Conservation (phyloP, 2,797 vertebrate species). For the Siniperca scherzeri region DNA sequence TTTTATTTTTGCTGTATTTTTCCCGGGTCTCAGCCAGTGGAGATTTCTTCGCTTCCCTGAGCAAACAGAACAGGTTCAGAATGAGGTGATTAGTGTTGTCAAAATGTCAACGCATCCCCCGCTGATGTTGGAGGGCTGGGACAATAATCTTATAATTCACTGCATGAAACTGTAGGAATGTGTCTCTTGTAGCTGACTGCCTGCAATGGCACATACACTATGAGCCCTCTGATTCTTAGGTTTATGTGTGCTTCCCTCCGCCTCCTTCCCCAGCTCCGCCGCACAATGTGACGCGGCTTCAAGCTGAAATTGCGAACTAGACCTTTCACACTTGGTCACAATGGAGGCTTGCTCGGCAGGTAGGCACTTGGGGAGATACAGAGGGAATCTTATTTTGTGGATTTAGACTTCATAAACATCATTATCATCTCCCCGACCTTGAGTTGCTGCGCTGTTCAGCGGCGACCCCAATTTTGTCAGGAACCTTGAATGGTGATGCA, state of each 20-base stretch:
- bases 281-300: conserved; percentile 46
- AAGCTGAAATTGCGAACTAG: conserved; percentile 63
- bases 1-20: conserved; percentile 51
- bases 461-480: conserved; percentile 76
- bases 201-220: conserved; percentile 25
- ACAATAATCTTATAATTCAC: conserved; percentile 65
- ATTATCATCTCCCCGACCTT: conserved; percentile 77
- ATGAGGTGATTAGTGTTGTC: conserved; percentile 75
- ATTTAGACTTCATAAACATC: conserved; percentile 82
- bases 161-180: conserved; percentile 26
- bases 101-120: conserved; percentile 67
- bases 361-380: conserved; percentile 65
- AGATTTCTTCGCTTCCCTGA: conserved; percentile 47
- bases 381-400: conserved; percentile 75
- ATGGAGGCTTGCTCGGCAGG: conserved; percentile 60
- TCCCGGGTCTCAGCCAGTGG: conserved; percentile 30
- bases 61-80: conserved; percentile 67
- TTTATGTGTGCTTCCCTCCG: conserved; percentile 30
- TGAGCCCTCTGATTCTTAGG: conserved; percentile 7
- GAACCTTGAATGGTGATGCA: conserved; percentile 66
- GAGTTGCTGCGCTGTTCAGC: conserved; percentile 60
- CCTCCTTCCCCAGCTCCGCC: conserved; percentile 18
- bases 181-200: conserved; percentile 26
- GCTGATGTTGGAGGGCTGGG: conserved; percentile 44
- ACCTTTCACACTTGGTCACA: conserved; percentile 64